Conservation (phyloP, 1,140 invertebrate species). For the Drosophila jambulina region DNA sequence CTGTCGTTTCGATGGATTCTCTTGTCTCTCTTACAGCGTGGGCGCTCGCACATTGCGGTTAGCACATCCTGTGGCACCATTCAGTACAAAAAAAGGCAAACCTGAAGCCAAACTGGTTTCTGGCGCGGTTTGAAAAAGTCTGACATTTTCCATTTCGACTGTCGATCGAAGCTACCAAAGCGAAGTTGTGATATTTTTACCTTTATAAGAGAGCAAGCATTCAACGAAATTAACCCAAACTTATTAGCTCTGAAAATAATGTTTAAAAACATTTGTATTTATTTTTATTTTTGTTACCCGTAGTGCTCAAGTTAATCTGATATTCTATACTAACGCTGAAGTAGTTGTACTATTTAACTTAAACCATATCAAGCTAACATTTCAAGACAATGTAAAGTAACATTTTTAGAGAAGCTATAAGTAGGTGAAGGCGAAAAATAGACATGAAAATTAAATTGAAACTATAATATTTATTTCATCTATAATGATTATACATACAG, state of each 20-base stretch:
- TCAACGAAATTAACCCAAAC: neutral
- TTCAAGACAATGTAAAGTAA: neutral
- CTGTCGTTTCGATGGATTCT: conserved; percentile 10
- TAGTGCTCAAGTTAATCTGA: too few species aligned
- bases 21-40: conserved; percentile 37
- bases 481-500: conserved; percentile 1
- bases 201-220: neutral
- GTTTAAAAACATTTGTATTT: too few species aligned
- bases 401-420: neutral
- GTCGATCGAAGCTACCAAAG: conserved; percentile 9
- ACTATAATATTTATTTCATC: neutral
- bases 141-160: conserved; percentile 51
- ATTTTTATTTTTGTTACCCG: too few species aligned
- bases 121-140: conserved; percentile 62
- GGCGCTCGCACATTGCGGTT: conserved; percentile 43
- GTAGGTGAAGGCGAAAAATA: neutral
- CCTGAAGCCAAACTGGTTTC: conserved; percentile 62
- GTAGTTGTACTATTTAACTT: too few species aligned
- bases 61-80: conserved; percentile 55
- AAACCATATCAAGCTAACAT: neutral
- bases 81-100: conserved; percentile 22
- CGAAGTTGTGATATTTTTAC: conserved; percentile 11
- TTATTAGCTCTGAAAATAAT: too few species aligned
- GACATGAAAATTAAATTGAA: too few species aligned
- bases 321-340: neutral